phyloP scores from a whole-genome alignment of 2,888 invertebrate genomes.

The Arrhopalites spinosus region DNA sequence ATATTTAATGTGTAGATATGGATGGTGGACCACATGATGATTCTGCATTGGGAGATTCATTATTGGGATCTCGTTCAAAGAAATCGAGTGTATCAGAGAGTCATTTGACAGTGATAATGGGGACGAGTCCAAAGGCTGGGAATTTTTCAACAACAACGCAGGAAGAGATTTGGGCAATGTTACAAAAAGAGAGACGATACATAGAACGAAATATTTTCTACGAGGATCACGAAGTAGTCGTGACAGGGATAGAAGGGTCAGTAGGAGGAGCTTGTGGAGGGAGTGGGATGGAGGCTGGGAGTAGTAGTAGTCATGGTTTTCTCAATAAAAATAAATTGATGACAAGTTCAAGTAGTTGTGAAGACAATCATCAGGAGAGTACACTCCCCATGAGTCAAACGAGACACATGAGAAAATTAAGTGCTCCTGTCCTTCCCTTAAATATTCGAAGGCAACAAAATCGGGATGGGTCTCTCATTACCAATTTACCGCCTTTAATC shows the following conservation, averaged over 20 bases:
- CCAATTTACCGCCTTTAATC: constrained; percentile 57
- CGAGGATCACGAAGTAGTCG: constrained; percentile 30
- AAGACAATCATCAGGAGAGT: constrained; percentile 16
- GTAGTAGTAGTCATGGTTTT: background rate
- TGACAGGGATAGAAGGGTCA: constrained; percentile 16
- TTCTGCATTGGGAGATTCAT: background rate
- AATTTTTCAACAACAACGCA: constrained; percentile 45
- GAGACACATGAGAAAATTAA: constrained; percentile 15
- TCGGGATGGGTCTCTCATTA: constrained; percentile 49
- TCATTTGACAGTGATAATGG: constrained; percentile 36
- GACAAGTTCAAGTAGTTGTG: constrained; percentile 27
- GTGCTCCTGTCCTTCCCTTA: constrained; percentile 43
- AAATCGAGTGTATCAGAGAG: constrained; percentile 36
- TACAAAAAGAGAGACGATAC: constrained; percentile 53
- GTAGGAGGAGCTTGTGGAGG: background rate
- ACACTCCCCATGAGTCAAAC: background rate
- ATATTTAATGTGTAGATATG: background rate
- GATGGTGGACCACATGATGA: background rate
- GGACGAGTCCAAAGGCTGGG: background rate
- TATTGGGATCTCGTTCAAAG: constrained; percentile 16
- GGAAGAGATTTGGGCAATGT: constrained; percentile 54
- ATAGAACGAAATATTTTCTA: constrained; percentile 49
- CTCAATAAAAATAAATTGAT: constrained; percentile 23
- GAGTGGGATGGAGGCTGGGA: background rate
- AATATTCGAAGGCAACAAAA: constrained; percentile 56